These are phyloP conservation scores for Irena cyanogastra DNA, from an alignment of 2,113 vertebrate genomes.

Conservation along the genomic window DNA sequence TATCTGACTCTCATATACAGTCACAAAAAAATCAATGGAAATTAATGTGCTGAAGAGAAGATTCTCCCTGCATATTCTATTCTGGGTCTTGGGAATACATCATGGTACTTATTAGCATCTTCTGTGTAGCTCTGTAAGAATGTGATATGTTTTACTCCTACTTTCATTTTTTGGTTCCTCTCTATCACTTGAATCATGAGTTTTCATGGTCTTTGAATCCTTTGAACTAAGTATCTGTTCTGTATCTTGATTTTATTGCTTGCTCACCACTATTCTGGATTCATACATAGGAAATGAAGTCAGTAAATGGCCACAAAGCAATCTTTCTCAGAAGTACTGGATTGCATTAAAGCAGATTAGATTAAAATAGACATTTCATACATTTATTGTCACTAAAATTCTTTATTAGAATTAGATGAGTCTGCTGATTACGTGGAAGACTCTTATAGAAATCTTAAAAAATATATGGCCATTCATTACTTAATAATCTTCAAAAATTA, in stretches of 20 bases:
- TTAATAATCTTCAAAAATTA: background rate
- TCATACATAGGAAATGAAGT: background rate
- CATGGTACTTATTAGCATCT: background rate
- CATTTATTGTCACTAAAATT: background rate
- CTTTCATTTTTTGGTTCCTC: background rate
- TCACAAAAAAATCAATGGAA: background rate
- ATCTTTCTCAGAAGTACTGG: background rate
- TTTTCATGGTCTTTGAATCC: background rate
- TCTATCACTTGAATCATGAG: background rate
- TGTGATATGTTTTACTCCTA: background rate
- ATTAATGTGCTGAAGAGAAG: background rate
- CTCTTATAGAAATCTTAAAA: background rate
- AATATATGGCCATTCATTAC: background rate
- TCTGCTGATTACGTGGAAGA: background rate
- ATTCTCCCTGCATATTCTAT: background rate
- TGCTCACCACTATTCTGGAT: background rate
- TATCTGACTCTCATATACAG: background rate
- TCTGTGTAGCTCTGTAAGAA: background rate
- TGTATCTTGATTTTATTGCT: background rate
- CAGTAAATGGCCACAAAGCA: background rate
- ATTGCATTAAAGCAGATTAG: background rate
- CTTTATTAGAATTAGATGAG: background rate
- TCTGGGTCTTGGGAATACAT: accelerated
- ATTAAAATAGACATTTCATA: background rate
- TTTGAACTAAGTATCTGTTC: background rate